Conservation (phyloP, 2,888 invertebrate genomes). For the Cyrtodaria siliqua region DNA sequence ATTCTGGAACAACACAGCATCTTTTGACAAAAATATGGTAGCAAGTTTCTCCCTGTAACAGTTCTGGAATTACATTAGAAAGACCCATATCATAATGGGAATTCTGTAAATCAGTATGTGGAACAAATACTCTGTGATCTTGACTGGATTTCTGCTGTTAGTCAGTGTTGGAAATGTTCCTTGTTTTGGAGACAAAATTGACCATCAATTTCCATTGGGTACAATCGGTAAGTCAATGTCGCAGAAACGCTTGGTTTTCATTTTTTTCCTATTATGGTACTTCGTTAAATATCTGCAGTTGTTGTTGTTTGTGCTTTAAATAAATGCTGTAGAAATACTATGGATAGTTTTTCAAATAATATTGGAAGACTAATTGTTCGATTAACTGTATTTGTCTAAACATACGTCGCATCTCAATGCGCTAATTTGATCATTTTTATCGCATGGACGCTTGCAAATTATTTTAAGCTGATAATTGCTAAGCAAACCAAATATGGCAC, state of each 20-base stretch:
- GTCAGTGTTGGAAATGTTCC: slow-evolving; percentile 39
- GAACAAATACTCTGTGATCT: slow-evolving; percentile 51
- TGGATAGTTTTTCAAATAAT: too few species aligned
- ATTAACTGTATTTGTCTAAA: too few species aligned
- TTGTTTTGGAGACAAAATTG: slow-evolving; percentile 44
- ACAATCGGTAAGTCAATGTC: slow-evolving; percentile 64
- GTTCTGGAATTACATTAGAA: slow-evolving; percentile 39
- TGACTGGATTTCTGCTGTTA: slow-evolving; percentile 56
- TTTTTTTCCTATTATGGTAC: slow-evolving; percentile 11
- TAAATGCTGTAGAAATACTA: too few species aligned
- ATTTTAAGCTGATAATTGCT: too few species aligned
- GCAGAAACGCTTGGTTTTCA: slow-evolving; percentile 48
- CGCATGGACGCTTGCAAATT: too few species aligned
- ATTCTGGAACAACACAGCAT: slow-evolving; percentile 54
- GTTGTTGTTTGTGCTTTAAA: too few species aligned
- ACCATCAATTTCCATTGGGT: slow-evolving; percentile 65
- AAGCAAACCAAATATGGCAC: too few species aligned
- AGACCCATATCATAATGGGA: slow-evolving; percentile 41
- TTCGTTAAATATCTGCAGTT: too few species aligned
- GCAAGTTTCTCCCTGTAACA: slow-evolving; percentile 29
- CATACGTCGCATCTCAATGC: too few species aligned
- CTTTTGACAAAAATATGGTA: slow-evolving; percentile 53
- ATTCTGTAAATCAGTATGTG: slow-evolving; percentile 58
- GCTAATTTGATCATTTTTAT: too few species aligned
- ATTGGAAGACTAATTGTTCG: too few species aligned